Evolutionary conservation across 2,888 invertebrate genomes (phyloP).

Genomic region (Xanthia icteritia): DNA sequence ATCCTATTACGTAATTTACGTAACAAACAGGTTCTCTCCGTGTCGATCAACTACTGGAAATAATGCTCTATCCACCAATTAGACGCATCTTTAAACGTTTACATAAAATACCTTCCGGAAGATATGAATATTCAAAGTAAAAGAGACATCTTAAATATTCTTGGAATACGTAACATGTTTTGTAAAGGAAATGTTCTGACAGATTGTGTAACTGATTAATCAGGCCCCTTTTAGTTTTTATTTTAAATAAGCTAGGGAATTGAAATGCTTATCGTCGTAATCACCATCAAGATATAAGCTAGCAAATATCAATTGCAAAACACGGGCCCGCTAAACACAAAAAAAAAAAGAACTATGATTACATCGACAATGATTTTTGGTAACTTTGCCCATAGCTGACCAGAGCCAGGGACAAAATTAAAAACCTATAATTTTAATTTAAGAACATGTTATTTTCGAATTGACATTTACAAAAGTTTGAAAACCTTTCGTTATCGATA

Average conservation of each 20-base stretch:
- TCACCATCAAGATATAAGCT: slow-evolving; percentile 4
- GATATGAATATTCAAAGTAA: slow-evolving; percentile 55
- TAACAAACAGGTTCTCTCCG: slow-evolving; percentile 47
- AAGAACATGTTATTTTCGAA: background rate
- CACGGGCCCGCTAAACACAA: background rate
- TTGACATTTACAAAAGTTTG: background rate
- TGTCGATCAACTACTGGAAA: slow-evolving; percentile 52
- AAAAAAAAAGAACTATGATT: background rate
- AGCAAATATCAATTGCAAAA: background rate
- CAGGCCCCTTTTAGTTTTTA: slow-evolving; percentile 16
- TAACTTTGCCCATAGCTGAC: too few species aligned
- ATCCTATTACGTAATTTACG: slow-evolving; percentile 48
- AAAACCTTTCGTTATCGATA: background rate
- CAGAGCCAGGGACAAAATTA: background rate
- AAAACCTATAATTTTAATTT: background rate
- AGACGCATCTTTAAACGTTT: slow-evolving; percentile 31
- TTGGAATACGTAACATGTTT: slow-evolving; percentile 34
- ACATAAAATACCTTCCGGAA: slow-evolving; percentile 44
- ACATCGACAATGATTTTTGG: background rate
- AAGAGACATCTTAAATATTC: slow-evolving; percentile 43
- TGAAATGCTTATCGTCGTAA: background rate
- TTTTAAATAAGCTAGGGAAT: background rate
- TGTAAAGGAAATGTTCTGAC: slow-evolving; percentile 30
- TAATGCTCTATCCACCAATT: slow-evolving; percentile 37
- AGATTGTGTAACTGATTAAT: slow-evolving; percentile 44